These are phyloP conservation scores for Penaeus vannamei DNA, from an alignment of 1,140 invertebrate species.

Conservation along the genomic window DNA sequence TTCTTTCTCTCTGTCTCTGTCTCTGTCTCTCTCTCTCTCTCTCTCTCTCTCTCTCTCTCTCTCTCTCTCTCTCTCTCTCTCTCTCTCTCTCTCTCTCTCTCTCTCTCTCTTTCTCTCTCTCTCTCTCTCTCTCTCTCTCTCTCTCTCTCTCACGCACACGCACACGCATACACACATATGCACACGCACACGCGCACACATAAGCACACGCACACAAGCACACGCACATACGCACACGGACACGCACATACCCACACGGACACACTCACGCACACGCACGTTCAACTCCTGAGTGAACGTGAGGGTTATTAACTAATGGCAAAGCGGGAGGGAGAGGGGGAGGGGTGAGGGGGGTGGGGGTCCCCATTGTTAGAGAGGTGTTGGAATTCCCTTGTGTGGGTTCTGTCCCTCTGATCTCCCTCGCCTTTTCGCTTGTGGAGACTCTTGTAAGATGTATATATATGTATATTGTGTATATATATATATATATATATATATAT, in stretches of 20 bases:
- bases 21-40: not conserved
- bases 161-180: not conserved
- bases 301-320: too few species aligned
- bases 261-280: conserved; percentile 17
- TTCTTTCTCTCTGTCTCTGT: not conserved
- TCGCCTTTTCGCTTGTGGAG: not conserved
- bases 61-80: too few species aligned
- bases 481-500: not conserved
- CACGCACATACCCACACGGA: not conserved
- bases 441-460: not conserved
- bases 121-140: not conserved
- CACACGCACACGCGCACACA: not conserved
- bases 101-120: too few species aligned
- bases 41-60: too few species aligned
- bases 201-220: too few species aligned
- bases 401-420: not conserved
- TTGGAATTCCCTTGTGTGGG: not conserved
- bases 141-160: not conserved
- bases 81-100: too few species aligned
- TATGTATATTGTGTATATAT: not conserved
- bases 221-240: too few species aligned
- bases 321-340: not conserved
- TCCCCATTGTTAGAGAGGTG: not conserved
- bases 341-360: not conserved
- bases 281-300: not conserved